phyloP scores from a whole-genome alignment of 1,140 invertebrate species.

The Aradophagus sp. region DNA sequence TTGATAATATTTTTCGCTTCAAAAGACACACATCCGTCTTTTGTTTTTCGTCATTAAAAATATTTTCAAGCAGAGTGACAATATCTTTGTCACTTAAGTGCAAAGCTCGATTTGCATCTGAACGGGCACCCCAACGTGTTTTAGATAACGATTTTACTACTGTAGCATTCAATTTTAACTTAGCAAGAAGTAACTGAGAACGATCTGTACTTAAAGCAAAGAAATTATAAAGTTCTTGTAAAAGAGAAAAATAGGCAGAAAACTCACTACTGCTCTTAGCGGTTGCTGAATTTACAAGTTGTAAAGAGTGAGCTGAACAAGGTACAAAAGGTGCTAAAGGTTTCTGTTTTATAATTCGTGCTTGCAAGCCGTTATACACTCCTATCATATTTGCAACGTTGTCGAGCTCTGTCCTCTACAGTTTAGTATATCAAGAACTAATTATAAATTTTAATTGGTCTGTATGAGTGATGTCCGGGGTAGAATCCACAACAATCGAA shows the following conservation, averaged over 20 bases:
- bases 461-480: constrained; percentile 62
- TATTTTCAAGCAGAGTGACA: too few relatives aligned
- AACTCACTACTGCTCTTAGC: neutral
- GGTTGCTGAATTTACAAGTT: constrained; percentile 55
- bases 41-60: too few relatives aligned
- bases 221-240: too few relatives aligned
- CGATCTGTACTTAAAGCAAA: too few relatives aligned
- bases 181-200: too few relatives aligned
- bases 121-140: constrained; percentile 31
- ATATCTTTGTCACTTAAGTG: neutral
- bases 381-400: constrained; percentile 22
- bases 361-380: constrained; percentile 16
- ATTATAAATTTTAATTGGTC: constrained; percentile 66
- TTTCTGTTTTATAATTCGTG: constrained; percentile 23
- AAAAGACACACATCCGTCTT: too few relatives aligned
- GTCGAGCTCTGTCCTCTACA: constrained; percentile 26
- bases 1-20: too few relatives aligned
- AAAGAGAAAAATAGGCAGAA: too few relatives aligned
- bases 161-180: too few relatives aligned
- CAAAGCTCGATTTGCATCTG: constrained; percentile 3
- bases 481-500: constrained; percentile 62
- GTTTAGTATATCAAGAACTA: constrained; percentile 7
- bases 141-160: constrained; percentile 9
- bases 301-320: constrained; percentile 60
- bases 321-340: constrained; percentile 49